A percentile compares a stretch with the other conserved stretches of the same genome.
Evolutionary conservation across 1,140 invertebrate species (phyloP).

Genomic region (Zaprionus ghesquierei): DNA sequence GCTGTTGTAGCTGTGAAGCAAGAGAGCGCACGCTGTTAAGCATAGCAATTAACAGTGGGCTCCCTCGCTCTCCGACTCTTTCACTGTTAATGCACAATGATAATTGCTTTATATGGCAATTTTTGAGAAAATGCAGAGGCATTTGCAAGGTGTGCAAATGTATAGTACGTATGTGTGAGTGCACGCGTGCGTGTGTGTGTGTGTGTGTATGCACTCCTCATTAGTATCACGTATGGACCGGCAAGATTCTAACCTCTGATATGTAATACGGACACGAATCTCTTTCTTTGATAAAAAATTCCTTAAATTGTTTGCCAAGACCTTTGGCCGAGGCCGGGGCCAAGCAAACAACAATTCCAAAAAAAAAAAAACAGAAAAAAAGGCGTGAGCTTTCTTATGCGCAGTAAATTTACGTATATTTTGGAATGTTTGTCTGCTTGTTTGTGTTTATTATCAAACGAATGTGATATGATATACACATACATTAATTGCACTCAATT

Average conservation of each 20-base stretch:
- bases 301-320: slow-evolving; percentile 49
- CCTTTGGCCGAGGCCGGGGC: slow-evolving; percentile 29
- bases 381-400: slow-evolving; percentile 46
- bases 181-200: not conserved
- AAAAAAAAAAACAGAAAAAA: not conserved
- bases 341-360: not conserved
- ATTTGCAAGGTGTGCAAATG: not conserved
- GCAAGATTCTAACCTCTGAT: slow-evolving; percentile 35
- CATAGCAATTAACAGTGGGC: slow-evolving; percentile 8
- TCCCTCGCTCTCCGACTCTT: not conserved
- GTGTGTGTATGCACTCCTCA: slow-evolving; percentile 15
- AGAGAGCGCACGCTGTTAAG: not conserved
- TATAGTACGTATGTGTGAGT: not conserved
- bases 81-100: slow-evolving; percentile 9
- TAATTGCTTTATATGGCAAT: slow-evolving; percentile 36
- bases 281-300: slow-evolving; percentile 31
- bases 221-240: slow-evolving; percentile 25
- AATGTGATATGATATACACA: slow-evolving; percentile 58
- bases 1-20: not conserved
- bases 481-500: slow-evolving; percentile 60
- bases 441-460: slow-evolving; percentile 45
- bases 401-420: slow-evolving; percentile 47
- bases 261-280: slow-evolving; percentile 36
- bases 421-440: slow-evolving; percentile 45
- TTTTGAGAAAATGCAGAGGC: slow-evolving; percentile 21